Evolutionary conservation across 2,797 vertebrate genomes (phyloP), one percentile per base, ranked within the genome.

Genomic region (Natrix natrix): DNA sequence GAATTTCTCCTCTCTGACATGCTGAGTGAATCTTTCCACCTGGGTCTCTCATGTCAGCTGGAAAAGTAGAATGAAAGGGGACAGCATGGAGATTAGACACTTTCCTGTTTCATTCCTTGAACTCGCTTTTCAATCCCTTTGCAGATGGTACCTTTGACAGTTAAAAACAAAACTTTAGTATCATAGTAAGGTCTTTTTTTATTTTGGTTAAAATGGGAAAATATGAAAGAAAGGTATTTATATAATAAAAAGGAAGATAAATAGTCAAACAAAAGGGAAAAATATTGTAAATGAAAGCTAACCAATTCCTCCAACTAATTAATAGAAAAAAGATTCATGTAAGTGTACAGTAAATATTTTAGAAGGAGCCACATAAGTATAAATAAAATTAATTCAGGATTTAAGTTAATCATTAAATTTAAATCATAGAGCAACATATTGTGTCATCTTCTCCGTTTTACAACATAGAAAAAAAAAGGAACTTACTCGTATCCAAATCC

Each of bases 21-120:
- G 92, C 66, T 90, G 87, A 96, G 88, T 0, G 0, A 94, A 94
- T 95, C 91, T 96, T 96, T 96, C 95, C 96, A 96, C 94, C 95
- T 96, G 96, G 88, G 91, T 95, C 95, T 94, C 52, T 95, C 96
- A 43, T 92, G 88, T 97, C 94, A 94, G 90, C 89, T 95, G 94
- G 91, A 95, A 95, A 95, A 2, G 1, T 37, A 93, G 92, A 97
- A 97, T 97, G 94, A 95, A 95, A 97, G 93, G 43, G 88, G 95
- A 97, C 96, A 96, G 94, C 94, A 92, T 8, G 91, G 91, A 91
- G 93, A 97, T 96, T 97, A 88, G 94, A 95, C 17, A 88, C 78
- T 43, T 95, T 93, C 94, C 91, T 28, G 20, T 95, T 95, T 94
- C 92, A 94, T 96, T 94, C 89, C 57, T 26, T 54, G 90, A 93